Percentiles rank a stretch among this genome's conserved stretches.
These are phyloP conservation scores for Limnothrissa miodon DNA, from an alignment of 2,113 vertebrate genomes.

Conservation along the genomic window DNA sequence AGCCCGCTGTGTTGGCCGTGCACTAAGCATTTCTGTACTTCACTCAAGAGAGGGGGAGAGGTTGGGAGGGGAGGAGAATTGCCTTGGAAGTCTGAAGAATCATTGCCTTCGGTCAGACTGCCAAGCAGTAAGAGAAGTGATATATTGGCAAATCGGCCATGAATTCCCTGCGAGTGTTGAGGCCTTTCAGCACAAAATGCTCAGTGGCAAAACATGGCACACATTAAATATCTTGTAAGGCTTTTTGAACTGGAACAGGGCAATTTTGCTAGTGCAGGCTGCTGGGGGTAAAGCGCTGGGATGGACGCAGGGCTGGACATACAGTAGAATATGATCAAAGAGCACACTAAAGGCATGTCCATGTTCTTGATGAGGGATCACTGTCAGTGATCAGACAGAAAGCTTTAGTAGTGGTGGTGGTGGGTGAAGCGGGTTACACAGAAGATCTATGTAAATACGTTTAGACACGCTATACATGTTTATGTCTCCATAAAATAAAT, in stretches of 20 bases:
- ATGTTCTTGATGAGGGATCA: not conserved
- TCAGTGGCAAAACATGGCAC: constrained; percentile 3
- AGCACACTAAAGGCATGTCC: not conserved
- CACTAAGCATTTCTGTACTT: not conserved
- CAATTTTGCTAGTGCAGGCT: not conserved
- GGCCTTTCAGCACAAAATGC: not conserved
- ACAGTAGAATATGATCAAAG: not conserved
- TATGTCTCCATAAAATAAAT: not conserved
- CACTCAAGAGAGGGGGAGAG: not conserved
- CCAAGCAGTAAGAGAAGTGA: constrained; percentile 3
- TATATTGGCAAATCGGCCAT: constrained; percentile 8
- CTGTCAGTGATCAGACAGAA: not conserved
- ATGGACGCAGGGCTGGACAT: not conserved
- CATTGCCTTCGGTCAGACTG: not conserved
- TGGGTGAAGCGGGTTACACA: not conserved
- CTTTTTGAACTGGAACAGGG: not conserved
- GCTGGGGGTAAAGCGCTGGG: not conserved
- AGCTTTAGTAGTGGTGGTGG: not conserved
- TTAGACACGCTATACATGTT: not conserved
- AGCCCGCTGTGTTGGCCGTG: constrained; percentile 14
- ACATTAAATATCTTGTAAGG: not conserved
- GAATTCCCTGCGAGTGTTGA: not conserved
- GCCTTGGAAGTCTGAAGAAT: constrained; percentile 12
- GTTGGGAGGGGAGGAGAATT: not conserved
- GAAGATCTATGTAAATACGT: not conserved